Evolutionary conservation across 2,113 vertebrate species (phyloP), one percentile per base, ranked within the genome.

Genomic region (Ptyas mucosa): DNA sequence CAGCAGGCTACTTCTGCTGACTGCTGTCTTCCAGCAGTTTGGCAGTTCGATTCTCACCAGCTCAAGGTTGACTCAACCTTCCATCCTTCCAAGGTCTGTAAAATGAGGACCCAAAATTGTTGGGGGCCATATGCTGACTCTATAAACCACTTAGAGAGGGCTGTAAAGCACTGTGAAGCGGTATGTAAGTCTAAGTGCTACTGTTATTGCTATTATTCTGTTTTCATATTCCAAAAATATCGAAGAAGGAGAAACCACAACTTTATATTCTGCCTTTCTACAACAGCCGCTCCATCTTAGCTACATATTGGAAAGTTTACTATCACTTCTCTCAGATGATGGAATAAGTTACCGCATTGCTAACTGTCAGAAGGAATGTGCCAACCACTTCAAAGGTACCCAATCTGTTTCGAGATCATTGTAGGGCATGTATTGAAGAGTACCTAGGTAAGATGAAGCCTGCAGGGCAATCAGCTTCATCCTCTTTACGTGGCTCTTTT

Each of bases 371-470:
- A 2, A 90, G 88, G 29, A 21, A n/a, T 57, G 23, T 46, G 14
- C 18, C 92, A 93, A 81, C 92, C 92, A 39, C 61, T 93, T 52
- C 88, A n/a, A 52, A 91, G 92, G 54, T 12, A 54, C 58, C 93
- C 5, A 26, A 51, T 81, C 46, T 92, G 69, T 91, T 64, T 94
- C 24, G 34, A 43, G 90, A 92, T 94, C 53, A 52, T 52, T 46
- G 11, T 54, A 51, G n/a, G 81, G 14, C 86, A 69, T 24, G 14
- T 9, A 8, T 8, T 39, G 57, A 1, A 20, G 81, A 43, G 75
- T 12, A 64, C 43, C 51, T 14, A 90, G 24, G 92, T 3, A 43
- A 90, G 51, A 43, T 87, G 55, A 91, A 58, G 29, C 64, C 64
- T 53, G 20, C 23, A 58, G 57, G 69, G 69, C 90, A 54, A 87